phyloP scores from a whole-genome alignment of 2,797 vertebrate species.

The Astyanax mexicanus region DNA sequence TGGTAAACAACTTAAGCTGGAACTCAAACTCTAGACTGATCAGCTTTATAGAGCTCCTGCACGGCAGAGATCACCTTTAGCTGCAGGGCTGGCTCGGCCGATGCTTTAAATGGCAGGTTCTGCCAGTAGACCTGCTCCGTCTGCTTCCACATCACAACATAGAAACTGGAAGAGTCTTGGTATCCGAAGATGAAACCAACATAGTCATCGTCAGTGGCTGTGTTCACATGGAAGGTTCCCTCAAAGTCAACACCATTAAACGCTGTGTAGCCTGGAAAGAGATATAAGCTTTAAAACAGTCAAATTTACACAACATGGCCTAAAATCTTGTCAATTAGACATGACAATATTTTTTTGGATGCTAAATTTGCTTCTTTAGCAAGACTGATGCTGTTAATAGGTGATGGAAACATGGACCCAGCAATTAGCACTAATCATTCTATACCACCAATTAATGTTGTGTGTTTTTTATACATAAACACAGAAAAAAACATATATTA shows the following conservation, averaged over 20 bases:
- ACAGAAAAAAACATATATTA: no score
- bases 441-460: no score
- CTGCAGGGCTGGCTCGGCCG: slow-evolving; percentile 87
- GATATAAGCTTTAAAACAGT: no score
- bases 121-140: slow-evolving; percentile 94
- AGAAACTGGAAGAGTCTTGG: slow-evolving; percentile 95
- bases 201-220: slow-evolving; percentile 92
- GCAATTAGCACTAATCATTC: no score
- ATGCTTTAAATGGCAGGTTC: slow-evolving; percentile 86
- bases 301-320: no score
- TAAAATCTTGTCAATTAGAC: no score
- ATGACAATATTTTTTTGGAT: no score
- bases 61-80: slow-evolving; percentile 81
- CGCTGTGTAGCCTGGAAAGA: slow-evolving; percentile 86
- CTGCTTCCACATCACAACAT: slow-evolving; percentile 98
- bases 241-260: slow-evolving; percentile 97
- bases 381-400: no score
- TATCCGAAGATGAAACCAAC: slow-evolving; percentile 95
- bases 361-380: background rate
- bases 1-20: background rate
- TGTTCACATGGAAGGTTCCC: slow-evolving; percentile 96
- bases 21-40: background rate
- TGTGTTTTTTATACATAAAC: no score
- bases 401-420: no score
- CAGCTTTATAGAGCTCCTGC: background rate